These are phyloP conservation scores for Myopa tessellatipennis DNA, from an alignment of 2,888 invertebrate genomes.

Conservation along the genomic window DNA sequence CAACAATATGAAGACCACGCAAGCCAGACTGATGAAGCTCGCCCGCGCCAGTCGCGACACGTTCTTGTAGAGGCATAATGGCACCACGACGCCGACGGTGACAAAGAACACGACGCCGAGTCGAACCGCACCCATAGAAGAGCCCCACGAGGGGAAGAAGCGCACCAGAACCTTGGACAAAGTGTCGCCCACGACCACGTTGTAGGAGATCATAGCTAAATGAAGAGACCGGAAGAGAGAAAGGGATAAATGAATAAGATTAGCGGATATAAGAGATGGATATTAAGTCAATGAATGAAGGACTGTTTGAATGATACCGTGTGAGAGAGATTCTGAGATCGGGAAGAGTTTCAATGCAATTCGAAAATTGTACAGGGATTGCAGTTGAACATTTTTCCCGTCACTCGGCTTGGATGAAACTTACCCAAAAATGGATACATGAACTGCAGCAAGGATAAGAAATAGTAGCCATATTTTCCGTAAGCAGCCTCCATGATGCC, in stretches of 20 bases:
- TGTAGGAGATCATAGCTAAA: slow-evolving; percentile 88
- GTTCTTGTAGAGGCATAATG: slow-evolving; percentile 82
- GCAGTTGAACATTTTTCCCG: background rate
- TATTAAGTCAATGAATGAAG: too few relatives aligned
- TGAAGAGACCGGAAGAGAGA: slow-evolving; percentile 4
- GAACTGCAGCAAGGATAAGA: slow-evolving; percentile 81
- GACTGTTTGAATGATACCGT: background rate
- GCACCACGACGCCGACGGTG: slow-evolving; percentile 80
- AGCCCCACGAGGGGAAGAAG: slow-evolving; percentile 70
- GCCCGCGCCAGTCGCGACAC: slow-evolving; percentile 70
- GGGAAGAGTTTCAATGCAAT: too few relatives aligned
- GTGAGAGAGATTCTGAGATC: background rate
- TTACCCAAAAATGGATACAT: slow-evolving; percentile 86
- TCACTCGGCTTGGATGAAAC: slow-evolving; percentile 43
- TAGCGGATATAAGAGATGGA: background rate
- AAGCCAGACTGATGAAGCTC: slow-evolving; percentile 72
- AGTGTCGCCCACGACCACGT: slow-evolving; percentile 88
- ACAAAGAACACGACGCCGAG: slow-evolving; percentile 75
- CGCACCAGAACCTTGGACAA: slow-evolving; percentile 84
- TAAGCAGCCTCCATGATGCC: slow-evolving; percentile 85
- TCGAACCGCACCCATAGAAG: slow-evolving; percentile 68
- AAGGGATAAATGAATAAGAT: background rate
- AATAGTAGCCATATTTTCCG: slow-evolving; percentile 80
- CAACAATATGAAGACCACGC: slow-evolving; percentile 78
- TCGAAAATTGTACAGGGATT: background rate